Base-by-base conservation (phyloP, 2,888 invertebrate genomes). In the Alloscopus bannaensis region DNA sequence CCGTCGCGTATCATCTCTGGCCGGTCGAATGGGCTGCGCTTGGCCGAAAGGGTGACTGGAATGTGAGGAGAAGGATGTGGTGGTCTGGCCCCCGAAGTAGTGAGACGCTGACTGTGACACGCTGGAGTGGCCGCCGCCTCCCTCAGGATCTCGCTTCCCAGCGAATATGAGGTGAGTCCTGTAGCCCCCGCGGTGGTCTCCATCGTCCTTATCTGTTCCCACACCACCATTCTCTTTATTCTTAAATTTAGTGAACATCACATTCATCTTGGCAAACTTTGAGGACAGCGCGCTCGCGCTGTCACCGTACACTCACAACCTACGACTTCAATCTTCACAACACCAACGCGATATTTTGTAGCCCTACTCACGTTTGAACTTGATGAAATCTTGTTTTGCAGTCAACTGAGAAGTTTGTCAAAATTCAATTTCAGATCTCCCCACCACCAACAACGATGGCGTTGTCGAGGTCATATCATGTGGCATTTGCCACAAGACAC, bases 31-130 rank as follows among this genome's bases (percentile, higher is more conserved):
- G 16, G 50, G 59, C 29, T 71, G 83, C 36, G 83, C 79, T 71
- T 86, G 86, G 36, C 85, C 85, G 64, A 86, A 86, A 1, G 86
- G 86, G 71, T 86, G 86, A 50, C 83, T 84, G 84, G 85, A 84
- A 85, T 86, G 86, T 84, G 86, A 85, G 28, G 79, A 73, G 26
- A 83, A 81, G 26, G 82, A 72, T n/a, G 84, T 75, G 45, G 82
- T 60, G 68, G 83, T 81, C 64, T 81, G 82, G 24, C 76, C 60
- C 52, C 82, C 84, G 11, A 72, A 42, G 75, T 82, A 83, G 50
- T 84, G 83, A 18, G 80, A 81, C 28, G 82, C 83, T 22, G 73
- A 71, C 55, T 83, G 82, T n/a, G 81, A 69, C 13, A 77, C 84
- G 28, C 81, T 80, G 28, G 73, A 81, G 31, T 81, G 83, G 60